Evolutionary conservation across 92 coral and sea anemone species (phyloP), one percentile per base, ranked within the genome.

Genomic region (Porites lobata): DNA sequence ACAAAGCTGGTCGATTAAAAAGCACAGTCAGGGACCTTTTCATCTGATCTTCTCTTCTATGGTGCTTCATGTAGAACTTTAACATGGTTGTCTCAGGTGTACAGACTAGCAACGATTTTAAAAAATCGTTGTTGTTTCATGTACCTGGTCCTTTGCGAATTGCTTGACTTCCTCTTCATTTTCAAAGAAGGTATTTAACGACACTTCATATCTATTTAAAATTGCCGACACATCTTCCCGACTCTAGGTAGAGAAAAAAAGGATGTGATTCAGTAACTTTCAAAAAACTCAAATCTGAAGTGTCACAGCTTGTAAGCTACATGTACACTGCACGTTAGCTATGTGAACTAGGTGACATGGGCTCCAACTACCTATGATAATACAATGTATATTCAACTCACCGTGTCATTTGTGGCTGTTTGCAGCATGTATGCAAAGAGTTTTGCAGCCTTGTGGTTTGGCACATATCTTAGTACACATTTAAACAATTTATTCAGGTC

Each of bases 401-500:
- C 99, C 80, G 83, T 69, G 47, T 56, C 74, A 4, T 78, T 90
- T 8, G 67, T 72, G 65, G 95, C 93, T 26, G 84, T 24, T 51
- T 83, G 56, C 24, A 97, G 74, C 70, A 95, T 74, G 69, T 92
- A 94, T 2, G 98, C 94, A 72, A 97, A 87, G 50, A 97, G 71
- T 80, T 83, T 90, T 53, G 89, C 95, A 65, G 91, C 97, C 56
- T 94, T 97, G 65, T 74, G 24, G 76, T 90, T 86, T 7, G 66
- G 20, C 21, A 95, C 76, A 22, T 83, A 69, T 68, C 69, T 86
- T 59, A 79, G n/a, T 29, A 88, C 74, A 32, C 86, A 18, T 13
- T 72, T 50, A 50, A 21, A 47, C 1, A 83, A 22, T 3, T 72
- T 51, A 43, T 83, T 72, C 2, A 95, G 82, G 7, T 92, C 74